A percentile compares a stretch with the other conserved stretches of the same genome.
Evolutionary conservation across 1,140 invertebrate species (phyloP).

Genomic region (Leptinotarsa undecemlineata): DNA sequence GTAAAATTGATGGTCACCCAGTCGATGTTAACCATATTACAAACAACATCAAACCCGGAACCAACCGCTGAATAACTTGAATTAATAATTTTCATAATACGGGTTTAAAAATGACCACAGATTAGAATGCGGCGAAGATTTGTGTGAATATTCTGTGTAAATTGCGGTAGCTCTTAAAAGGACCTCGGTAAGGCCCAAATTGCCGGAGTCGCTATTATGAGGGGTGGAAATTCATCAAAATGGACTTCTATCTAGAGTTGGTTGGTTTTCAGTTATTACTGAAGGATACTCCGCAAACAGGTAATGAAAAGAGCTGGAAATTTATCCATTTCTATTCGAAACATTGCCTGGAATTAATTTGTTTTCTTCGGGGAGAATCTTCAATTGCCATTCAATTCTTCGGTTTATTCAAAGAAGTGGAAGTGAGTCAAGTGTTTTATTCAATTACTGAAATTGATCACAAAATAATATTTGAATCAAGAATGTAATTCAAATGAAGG

Average conservation of each 20-base stretch:
- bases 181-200: constrained; percentile 17
- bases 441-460: neutral
- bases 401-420: neutral
- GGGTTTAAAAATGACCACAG: constrained; percentile 14
- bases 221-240: constrained; percentile 53
- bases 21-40: neutral
- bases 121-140: constrained; percentile 15
- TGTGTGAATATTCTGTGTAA: constrained; percentile 10
- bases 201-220: constrained; percentile 46
- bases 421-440: neutral
- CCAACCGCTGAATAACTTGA: neutral
- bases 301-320: constrained; percentile 14
- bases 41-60: neutral
- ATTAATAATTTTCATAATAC: constrained; percentile 4
- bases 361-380: neutral
- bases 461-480: neutral
- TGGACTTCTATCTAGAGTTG: constrained; percentile 47
- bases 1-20: neutral
- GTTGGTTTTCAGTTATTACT: constrained; percentile 27
- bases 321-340: constrained; percentile 15
- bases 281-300: constrained; percentile 3
- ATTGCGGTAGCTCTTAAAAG: constrained; percentile 18
- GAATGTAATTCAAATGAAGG: neutral
- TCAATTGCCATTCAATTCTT: neutral
- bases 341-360: constrained; percentile 19